Evolutionary conservation across 2,797 vertebrate species (phyloP), one percentile per base, ranked within the genome.

Genomic region (Uromys caudimaculatus): DNA sequence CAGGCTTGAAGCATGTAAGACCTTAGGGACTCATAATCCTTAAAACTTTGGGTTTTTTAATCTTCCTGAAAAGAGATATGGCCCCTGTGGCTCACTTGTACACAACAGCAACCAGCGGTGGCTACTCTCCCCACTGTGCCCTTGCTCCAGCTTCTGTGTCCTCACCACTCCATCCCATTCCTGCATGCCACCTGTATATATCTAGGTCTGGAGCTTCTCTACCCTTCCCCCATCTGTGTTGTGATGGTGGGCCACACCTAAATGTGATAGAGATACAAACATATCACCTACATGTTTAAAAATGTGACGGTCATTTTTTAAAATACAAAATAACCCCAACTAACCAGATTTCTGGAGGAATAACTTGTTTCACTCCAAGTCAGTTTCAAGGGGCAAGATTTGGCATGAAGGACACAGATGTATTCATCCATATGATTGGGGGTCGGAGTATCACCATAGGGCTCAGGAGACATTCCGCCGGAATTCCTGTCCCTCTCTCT

Each of bases 1-100:
- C 13, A 44, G 38, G 19, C 41, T 47, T 54, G 32, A n/a, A 24
- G 10, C 76, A 91, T 56, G 7, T 85, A 52, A 89, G 29, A 29
- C 41, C 44, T 50, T 17, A 76, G n/a, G 47, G 58, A 79, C 78
- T 85, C 77, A 81, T 52, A 35, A 93, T 91, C 62, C 75, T 71
- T 87, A 73, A 82, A 79, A 23, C 73, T 71, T 29, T 81, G 38
- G 24, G 81, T 77, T 83, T 93, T 79, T 67, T 47, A 87, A 24
- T 81, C 81, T 97, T 90, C 23, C 35, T 60, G 19, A 88, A 85
- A 95, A 96, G 50, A 91, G 64, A 75, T 58, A 54, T 58, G 81
- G 29, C 67, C 71, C 92, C 16, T 32, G 54, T 27, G 35, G 90
- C 41, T 44, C n/a, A 16, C 85, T 91, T 76, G 89, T 60, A 62